Percentiles rank a stretch among this genome's conserved stretches.
These are phyloP conservation scores for Erpetoichthys calabaricus DNA, from an alignment of 2,797 vertebrate genomes.

Conservation along the genomic window DNA sequence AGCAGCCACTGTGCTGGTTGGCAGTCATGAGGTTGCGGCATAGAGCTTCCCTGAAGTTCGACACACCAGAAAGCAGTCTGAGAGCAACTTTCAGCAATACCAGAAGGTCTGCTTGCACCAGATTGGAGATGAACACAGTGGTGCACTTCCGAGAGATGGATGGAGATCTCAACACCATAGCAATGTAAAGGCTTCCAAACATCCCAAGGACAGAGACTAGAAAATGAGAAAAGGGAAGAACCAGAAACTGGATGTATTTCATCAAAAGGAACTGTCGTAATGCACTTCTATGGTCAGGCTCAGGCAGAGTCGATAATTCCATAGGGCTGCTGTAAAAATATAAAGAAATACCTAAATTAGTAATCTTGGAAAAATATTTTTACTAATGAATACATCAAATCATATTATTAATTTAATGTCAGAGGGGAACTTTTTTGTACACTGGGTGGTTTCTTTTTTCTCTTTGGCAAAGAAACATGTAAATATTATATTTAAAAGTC, in stretches of 20 bases:
- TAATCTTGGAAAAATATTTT: too few relatives aligned
- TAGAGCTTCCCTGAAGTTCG: slow-evolving; percentile 12
- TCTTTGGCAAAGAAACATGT: too few relatives aligned
- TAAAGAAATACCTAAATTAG: not conserved
- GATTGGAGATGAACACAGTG: slow-evolving; percentile 44
- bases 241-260: slow-evolving; percentile 52
- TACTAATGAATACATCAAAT: too few relatives aligned
- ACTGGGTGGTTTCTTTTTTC: too few relatives aligned
- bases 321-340: not conserved
- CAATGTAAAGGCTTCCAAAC: slow-evolving; percentile 35
- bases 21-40: slow-evolving; percentile 37
- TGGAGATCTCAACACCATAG: slow-evolving; percentile 40
- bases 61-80: not conserved
- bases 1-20: slow-evolving; percentile 41
- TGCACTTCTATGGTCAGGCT: slow-evolving; percentile 35
- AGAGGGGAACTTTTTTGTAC: too few relatives aligned
- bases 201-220: slow-evolving; percentile 39
- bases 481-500: too few relatives aligned
- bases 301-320: not conserved
- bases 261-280: slow-evolving; percentile 51
- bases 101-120: slow-evolving; percentile 45
- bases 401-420: too few relatives aligned
- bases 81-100: slow-evolving; percentile 25
- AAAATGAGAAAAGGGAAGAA: slow-evolving; percentile 36
- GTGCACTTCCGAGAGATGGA: slow-evolving; percentile 55